Evolutionary conservation across 2,113 vertebrate species (phyloP).

Genomic region (Calidris pugnax): DNA sequence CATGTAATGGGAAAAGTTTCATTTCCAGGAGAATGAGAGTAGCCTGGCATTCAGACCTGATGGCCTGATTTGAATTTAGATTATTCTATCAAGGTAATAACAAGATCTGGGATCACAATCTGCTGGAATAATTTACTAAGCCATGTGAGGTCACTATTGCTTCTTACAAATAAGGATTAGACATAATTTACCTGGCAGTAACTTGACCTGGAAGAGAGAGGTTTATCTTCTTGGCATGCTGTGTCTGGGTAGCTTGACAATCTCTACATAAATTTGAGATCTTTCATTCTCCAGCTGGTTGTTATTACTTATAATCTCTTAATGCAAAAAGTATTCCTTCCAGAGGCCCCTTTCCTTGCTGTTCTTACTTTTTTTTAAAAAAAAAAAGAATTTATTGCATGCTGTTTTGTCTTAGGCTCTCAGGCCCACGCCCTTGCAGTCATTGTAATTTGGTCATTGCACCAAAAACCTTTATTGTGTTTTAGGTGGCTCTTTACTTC

Average conservation of each 20-base stretch:
- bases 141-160: constrained; percentile 57
- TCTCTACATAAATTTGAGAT: constrained; percentile 51
- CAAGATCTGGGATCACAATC: constrained; percentile 8
- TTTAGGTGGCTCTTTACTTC: not conserved
- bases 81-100: constrained; percentile 39
- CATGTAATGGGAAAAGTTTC: not conserved
- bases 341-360: constrained; percentile 30
- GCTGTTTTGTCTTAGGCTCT: not conserved
- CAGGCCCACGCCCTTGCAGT: not conserved
- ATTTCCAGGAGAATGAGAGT: not conserved
- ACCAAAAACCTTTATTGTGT: not conserved
- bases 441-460: not conserved
- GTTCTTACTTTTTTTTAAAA: not conserved
- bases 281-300: constrained; percentile 62
- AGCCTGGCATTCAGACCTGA: not conserved
- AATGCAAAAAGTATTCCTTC: constrained; percentile 57
- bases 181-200: constrained; percentile 55
- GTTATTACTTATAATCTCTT: constrained; percentile 62
- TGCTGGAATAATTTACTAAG: constrained; percentile 50
- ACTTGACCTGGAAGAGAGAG: constrained; percentile 61
- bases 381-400: not conserved
- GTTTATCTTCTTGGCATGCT: constrained; percentile 57
- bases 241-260: constrained; percentile 26
- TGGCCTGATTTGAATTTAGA: constrained; percentile 37
- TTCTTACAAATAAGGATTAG: constrained; percentile 15